phyloP scores from a whole-genome alignment of 2,888 invertebrate genomes.

The Cheilosia vulpina region DNA sequence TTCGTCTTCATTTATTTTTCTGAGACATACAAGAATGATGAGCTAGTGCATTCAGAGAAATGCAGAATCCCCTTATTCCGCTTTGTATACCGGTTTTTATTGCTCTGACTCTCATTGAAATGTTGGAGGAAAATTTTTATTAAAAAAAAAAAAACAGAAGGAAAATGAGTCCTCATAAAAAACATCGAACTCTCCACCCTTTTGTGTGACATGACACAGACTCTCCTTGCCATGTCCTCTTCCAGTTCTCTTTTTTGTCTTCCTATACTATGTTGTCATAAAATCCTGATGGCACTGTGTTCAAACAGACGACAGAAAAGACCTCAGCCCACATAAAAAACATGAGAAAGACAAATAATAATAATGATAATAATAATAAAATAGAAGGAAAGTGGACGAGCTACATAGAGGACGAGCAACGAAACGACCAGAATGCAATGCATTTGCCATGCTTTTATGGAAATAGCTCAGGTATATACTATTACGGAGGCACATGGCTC shows the following conservation, averaged over 20 bases:
- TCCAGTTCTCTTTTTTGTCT: conserved; percentile 1
- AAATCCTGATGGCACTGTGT: conserved; percentile 68
- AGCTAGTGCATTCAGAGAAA: conserved; percentile 44
- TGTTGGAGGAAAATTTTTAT: conserved; percentile 43
- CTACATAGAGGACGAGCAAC: no score
- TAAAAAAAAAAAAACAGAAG: conserved; percentile 27
- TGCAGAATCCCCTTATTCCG: conserved; percentile 3
- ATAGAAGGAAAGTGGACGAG: conserved; percentile 48
- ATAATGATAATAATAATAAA: conserved; percentile 69
- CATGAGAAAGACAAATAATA: conserved; percentile 19
- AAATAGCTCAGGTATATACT: conserved; percentile 62
- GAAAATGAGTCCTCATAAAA: conserved; percentile 61
- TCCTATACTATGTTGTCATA: conserved; percentile 57
- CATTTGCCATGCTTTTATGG: conserved; percentile 52
- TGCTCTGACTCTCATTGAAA: conserved; percentile 54
- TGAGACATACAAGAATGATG: conserved; percentile 36
- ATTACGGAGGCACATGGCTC: not conserved
- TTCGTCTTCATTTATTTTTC: not conserved
- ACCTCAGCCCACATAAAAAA: conserved; percentile 43
- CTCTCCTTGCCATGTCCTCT: conserved; percentile 59
- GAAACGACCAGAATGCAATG: conserved; percentile 26
- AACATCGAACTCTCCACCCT: conserved; percentile 61
- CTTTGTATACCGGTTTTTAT: conserved; percentile 52
- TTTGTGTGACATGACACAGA: conserved; percentile 59
- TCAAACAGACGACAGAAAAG: conserved; percentile 67